Conservation (phyloP, 2,888 invertebrate species). For the Achlya flavicornis region DNA sequence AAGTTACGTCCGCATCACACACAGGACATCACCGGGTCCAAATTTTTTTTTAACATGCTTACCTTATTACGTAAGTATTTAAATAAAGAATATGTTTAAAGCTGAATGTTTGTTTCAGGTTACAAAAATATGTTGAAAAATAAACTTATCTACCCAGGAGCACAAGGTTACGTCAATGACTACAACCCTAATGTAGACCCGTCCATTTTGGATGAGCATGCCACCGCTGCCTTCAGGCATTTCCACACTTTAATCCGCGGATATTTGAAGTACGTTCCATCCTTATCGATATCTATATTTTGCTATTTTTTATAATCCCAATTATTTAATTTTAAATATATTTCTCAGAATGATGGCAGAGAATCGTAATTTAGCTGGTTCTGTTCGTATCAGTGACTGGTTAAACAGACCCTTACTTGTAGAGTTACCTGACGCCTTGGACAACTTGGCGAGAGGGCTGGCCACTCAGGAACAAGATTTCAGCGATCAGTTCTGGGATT, state of each 20-base stretch:
- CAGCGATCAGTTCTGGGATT: constrained; percentile 90
- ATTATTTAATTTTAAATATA: constrained; percentile 6
- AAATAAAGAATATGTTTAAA: neutral
- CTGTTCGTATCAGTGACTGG: constrained; percentile 88
- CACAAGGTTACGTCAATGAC: constrained; percentile 85
- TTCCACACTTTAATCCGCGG: constrained; percentile 89
- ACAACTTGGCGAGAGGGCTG: constrained; percentile 89
- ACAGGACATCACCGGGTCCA: too few species aligned
- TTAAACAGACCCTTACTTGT: constrained; percentile 87
- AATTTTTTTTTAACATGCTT: too few species aligned
- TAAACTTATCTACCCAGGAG: constrained; percentile 85
- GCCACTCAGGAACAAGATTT: constrained; percentile 90
- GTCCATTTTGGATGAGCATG: constrained; percentile 87
- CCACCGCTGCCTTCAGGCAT: constrained; percentile 89
- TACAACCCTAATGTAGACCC: constrained; percentile 87
- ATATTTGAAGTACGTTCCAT: constrained; percentile 85
- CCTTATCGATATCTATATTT: neutral
- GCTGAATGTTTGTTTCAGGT: constrained; percentile 57
- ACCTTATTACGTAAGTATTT: too few species aligned
- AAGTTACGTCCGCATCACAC: too few species aligned
- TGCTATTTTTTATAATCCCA: neutral
- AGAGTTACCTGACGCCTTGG: constrained; percentile 86
- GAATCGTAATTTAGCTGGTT: constrained; percentile 77
- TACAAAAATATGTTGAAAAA: constrained; percentile 85
- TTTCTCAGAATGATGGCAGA: constrained; percentile 83